Evolutionary conservation across 2,888 invertebrate species (phyloP).

Genomic region (Drosophila mercatorum): DNA sequence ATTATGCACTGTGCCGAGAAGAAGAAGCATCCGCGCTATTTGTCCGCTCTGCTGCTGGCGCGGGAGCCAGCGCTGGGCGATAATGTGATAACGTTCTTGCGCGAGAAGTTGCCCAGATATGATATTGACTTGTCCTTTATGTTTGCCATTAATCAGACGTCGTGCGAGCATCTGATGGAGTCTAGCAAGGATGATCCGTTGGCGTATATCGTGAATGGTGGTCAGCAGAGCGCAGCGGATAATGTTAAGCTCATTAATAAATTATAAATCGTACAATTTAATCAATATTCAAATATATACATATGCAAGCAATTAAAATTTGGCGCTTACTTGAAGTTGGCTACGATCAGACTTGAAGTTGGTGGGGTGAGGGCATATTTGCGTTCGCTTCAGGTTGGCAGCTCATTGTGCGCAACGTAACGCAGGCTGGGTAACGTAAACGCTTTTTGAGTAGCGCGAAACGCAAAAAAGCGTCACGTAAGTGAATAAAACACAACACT

Average conservation of each 20-base stretch:
- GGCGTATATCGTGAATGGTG: constrained; percentile 82
- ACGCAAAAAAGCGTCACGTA: constrained; percentile 6
- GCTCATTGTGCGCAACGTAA: constrained; percentile 14
- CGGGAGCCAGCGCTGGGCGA: constrained; percentile 86
- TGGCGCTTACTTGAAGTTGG: constrained; percentile 43
- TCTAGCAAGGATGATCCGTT: constrained; percentile 82
- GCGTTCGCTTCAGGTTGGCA: constrained; percentile 4
- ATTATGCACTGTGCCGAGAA: constrained; percentile 95
- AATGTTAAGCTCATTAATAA: constrained; percentile 79
- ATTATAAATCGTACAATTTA: constrained; percentile 6
- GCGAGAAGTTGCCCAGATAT: constrained; percentile 86
- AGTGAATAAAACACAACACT: constrained; percentile 39
- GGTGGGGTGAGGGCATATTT: constrained; percentile 4
- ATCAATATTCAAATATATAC: constrained; percentile 8
- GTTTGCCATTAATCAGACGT: constrained; percentile 91
- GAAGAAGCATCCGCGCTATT: constrained; percentile 90
- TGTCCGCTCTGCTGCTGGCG: constrained; percentile 93
- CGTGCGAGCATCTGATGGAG: constrained; percentile 84
- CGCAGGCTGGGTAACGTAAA: constrained; percentile 10
- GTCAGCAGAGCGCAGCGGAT: constrained; percentile 73
- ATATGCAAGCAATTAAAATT: constrained; percentile 4
- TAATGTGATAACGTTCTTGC: constrained; percentile 85
- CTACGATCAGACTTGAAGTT: constrained; percentile 9
- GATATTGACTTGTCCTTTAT: constrained; percentile 94
- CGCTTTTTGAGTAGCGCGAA: constrained; percentile 14